phyloP scores from a whole-genome alignment of 2,888 invertebrate genomes.

The Leucophenga montana region DNA sequence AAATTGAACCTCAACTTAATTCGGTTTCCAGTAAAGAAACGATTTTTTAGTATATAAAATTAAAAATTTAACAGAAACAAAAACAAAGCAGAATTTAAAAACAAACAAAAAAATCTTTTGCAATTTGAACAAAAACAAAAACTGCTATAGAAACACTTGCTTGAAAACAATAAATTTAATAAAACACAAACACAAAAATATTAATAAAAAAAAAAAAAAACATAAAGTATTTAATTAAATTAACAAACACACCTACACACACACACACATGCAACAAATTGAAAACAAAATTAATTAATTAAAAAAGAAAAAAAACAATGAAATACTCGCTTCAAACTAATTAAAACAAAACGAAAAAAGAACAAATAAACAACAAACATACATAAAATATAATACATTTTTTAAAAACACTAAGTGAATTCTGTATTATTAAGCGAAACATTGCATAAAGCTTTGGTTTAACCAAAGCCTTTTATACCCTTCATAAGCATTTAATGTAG shows the following conservation, averaged over 20 bases:
- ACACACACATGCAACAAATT: conserved; percentile 17
- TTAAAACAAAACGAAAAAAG: conserved; percentile 26
- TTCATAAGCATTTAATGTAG: too few species aligned
- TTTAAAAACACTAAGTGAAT: conserved; percentile 29
- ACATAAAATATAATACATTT: background rate
- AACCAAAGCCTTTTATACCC: too few species aligned
- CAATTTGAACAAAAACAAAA: conserved; percentile 15
- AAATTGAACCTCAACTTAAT: conserved; percentile 54
- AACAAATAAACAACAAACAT: conserved; percentile 11
- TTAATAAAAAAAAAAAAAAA: conserved; percentile 7
- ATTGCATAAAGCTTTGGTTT: background rate
- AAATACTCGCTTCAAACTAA: conserved; percentile 15
- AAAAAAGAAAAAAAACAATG: background rate
- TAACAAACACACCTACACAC: conserved; percentile 31
- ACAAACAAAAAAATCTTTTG: conserved; percentile 17
- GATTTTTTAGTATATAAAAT: background rate
- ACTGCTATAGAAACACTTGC: conserved; percentile 6
- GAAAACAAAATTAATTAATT: background rate
- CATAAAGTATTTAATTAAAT: background rate
- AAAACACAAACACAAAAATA: conserved; percentile 27
- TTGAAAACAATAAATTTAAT: conserved; percentile 12
- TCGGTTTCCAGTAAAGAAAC: conserved; percentile 47
- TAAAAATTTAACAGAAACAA: conserved; percentile 14
- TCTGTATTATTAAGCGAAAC: conserved; percentile 25
- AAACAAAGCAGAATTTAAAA: conserved; percentile 4